Evolutionary conservation across 1,140 invertebrate genomes (phyloP), one percentile per base, ranked within the genome.

Genomic region (Sipha flava): DNA sequence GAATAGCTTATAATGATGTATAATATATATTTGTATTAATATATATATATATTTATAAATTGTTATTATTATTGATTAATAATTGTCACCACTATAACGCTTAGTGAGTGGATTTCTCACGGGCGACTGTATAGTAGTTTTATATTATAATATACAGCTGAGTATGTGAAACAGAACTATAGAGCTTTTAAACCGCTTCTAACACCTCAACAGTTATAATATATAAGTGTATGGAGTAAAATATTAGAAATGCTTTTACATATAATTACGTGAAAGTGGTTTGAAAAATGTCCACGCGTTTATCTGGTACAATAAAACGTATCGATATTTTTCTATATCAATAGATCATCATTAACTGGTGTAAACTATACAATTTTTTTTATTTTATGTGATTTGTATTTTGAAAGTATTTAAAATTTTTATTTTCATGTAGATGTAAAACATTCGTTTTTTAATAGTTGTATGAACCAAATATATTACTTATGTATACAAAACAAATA

Each of bases 181-280:
- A 70, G 40, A 68, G 66, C 66, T 70, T 70, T 70, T 70, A 70
- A 70, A 70, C 29, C 66, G 66, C 66, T 70, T 70, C 23, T 45
- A 43, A 70, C 66, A 70, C 66, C 66, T 47, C 43, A 18, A 70
- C 40, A 29, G 40, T 70, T 70, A 70, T 29, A 10, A 26, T 45
- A 43, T 70, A 70, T 23, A 47, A 26, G 66, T 70, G 43, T 70
- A 70, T 70, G 40, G 40, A 47, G 23, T 70, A 70, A 29, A 7
- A 47, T 70, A 18, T 70, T 70, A 70, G 66, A 29, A 70, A 70
- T 9, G 66, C 66, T 70, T 70, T 12, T 70, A 47, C 37, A 18
- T 47, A 68, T 45, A 18, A 23, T 45, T 18, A 45, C 21, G 26
- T n/a, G 7, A 47, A 45, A 45, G 40, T 70, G 9, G 43, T 70